phyloP scores from a whole-genome alignment of 1,140 invertebrate species.

The Goniozus legneri region DNA sequence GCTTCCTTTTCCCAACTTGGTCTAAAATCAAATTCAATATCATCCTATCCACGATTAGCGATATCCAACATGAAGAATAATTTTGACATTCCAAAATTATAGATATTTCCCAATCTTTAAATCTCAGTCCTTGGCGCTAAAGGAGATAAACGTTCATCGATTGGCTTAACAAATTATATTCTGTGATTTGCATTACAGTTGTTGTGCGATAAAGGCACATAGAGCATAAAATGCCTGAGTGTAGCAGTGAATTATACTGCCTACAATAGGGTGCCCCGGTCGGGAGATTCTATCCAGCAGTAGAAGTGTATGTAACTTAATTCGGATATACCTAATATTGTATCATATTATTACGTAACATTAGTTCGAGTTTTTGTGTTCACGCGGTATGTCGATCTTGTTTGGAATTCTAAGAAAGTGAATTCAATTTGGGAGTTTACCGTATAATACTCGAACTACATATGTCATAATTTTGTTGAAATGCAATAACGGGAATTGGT shows the following conservation, averaged over 20 bases:
- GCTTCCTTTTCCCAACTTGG: slow-evolving; percentile 26
- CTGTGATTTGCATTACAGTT: slow-evolving; percentile 55
- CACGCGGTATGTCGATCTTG: slow-evolving; percentile 24
- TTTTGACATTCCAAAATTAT: not conserved
- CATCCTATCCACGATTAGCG: no score
- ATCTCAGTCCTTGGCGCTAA: slow-evolving; percentile 24
- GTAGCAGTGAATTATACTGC: slow-evolving; percentile 52
- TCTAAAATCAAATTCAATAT: no score
- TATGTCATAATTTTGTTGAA: no score
- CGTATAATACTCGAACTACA: no score
- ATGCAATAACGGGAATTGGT: no score
- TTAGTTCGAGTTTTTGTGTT: slow-evolving; percentile 29
- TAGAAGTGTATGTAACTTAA: slow-evolving; percentile 54
- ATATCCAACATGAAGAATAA: no score
- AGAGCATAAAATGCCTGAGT: slow-evolving; percentile 50
- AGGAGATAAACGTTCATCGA: slow-evolving; percentile 40
- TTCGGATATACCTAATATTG: slow-evolving; percentile 52
- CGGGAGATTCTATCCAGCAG: slow-evolving; percentile 53
- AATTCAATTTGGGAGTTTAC: slow-evolving; percentile 24
- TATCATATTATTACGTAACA: slow-evolving; percentile 32
- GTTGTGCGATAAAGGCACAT: slow-evolving; percentile 51
- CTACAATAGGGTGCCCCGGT: slow-evolving; percentile 49
- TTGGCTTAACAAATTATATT: slow-evolving; percentile 51
- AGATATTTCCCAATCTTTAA: not conserved
- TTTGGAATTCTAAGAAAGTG: slow-evolving; percentile 19